Percentiles rank a stretch among this genome's conserved stretches.
Conservation (phyloP, 1,140 invertebrate species). For the Gonioctena quinquepunctata region DNA sequence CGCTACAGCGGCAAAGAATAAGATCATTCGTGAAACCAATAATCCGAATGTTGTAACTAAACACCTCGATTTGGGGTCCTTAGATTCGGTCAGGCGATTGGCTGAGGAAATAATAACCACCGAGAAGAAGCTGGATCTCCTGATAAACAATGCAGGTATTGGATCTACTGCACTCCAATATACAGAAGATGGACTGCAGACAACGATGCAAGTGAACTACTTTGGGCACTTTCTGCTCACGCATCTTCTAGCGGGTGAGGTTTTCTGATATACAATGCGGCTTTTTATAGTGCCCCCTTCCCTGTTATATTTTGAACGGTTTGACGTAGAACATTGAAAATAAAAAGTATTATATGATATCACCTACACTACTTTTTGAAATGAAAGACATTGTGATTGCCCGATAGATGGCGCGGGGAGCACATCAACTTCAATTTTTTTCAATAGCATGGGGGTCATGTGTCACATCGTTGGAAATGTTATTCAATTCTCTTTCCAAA, state of each 20-base stretch:
- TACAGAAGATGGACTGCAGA: conserved; percentile 65
- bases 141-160: conserved; percentile 62
- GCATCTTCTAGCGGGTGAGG: conserved; percentile 63
- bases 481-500: no score
- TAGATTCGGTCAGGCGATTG: conserved; percentile 46
- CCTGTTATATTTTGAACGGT: no score
- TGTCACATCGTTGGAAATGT: no score
- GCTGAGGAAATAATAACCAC: conserved; percentile 39
- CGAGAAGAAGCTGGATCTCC: conserved; percentile 57
- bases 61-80: conserved; percentile 45
- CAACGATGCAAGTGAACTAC: conserved; percentile 66
- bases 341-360: no score
- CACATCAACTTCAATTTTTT: no score
- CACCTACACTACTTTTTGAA: no score
- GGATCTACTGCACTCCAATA: conserved; percentile 44
- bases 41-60: conserved; percentile 50
- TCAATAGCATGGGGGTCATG: no score
- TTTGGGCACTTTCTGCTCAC: conserved; percentile 71
- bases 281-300: no score
- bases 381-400: no score
- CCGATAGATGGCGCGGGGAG: no score
- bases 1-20: conserved; percentile 59
- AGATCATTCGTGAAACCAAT: conserved; percentile 28
- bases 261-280: no score
- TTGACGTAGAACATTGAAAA: no score